Evolutionary conservation across 2,888 invertebrate genomes (phyloP), one percentile per base, ranked within the genome.

Genomic region (Pristionchus entomophagus): DNA sequence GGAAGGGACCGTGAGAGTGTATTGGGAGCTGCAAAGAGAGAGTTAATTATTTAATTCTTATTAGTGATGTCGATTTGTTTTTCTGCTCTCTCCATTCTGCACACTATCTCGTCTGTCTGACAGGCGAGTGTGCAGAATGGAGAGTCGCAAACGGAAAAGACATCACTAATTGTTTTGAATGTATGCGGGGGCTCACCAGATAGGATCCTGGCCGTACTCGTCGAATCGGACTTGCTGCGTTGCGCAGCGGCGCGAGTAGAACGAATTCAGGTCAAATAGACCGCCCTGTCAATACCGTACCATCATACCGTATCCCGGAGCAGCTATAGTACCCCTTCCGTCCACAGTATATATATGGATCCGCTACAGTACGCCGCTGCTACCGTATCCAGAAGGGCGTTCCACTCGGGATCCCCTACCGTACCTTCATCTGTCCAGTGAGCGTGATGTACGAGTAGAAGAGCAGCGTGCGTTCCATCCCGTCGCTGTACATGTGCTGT

Each of bases 151-250:
- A n/a, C n/a, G n/a, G n/a, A n/a, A n/a, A n/a, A n/a, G n/a, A n/a
- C n/a, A n/a, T n/a, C n/a, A n/a, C n/a, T n/a, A n/a, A n/a, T n/a
- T n/a, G n/a, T n/a, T n/a, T n/a, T n/a, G n/a, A n/a, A n/a, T n/a
- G n/a, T n/a, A n/a, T n/a, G n/a, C n/a, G n/a, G n/a, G n/a, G n/a
- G 12, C 83, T 65, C 49, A 84, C 83, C 83, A 84, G 32, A 84
- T 84, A 19, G 62, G 83, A 65, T 41, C 14, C 49, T 84, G 83
- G 1, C 83, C 83, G 32, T 29, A 65, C 8, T 62, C 83, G 22
- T 84, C 65, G 65, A 84, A 84, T 35, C 45, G 22, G 8, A 84
- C 32, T 3, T 35, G 29, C 32, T 26, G n/a, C 19, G 49, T 49
- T 6, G 19, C 35, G 12, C 32, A 32, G 8, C 83, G 62, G 22